Percentiles rank a stretch among this genome's conserved stretches.
Evolutionary conservation across 2,113 vertebrate species (phyloP).

Genomic region (Myotis brandtii): DNA sequence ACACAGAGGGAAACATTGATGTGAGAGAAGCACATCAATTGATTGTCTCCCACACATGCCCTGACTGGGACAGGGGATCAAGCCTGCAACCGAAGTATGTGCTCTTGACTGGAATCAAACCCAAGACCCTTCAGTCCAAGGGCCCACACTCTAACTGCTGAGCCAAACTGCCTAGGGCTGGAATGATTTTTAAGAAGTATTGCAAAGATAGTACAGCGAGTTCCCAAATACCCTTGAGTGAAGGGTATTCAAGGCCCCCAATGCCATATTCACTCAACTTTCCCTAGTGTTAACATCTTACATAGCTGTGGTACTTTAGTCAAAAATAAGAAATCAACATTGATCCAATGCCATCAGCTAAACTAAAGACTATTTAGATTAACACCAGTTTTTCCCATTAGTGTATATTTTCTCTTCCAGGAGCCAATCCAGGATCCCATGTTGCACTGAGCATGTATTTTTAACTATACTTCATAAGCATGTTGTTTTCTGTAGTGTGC

Average conservation of each 20-base stretch:
- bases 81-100: no score
- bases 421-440: neutral
- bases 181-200: neutral
- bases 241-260: no score
- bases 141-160: no score
- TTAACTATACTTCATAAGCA: neutral
- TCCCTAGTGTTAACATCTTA: neutral
- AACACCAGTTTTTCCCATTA: neutral
- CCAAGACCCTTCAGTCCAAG: no score
- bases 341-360: neutral
- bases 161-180: no score
- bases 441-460: neutral
- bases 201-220: neutral
- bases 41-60: no score
- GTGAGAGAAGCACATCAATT: no score
- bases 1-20: no score
- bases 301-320: neutral
- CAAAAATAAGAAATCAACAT: neutral
- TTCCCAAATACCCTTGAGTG: neutral
- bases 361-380: neutral
- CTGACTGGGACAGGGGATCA: no score
- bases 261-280: neutral
- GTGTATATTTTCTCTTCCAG: conserved; percentile 1
- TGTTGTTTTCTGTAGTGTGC: neutral
- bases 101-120: no score